Evolutionary conservation across 2,888 invertebrate species (phyloP), one percentile per base, ranked within the genome.

Genomic region (Trissoscelio sp.): DNA sequence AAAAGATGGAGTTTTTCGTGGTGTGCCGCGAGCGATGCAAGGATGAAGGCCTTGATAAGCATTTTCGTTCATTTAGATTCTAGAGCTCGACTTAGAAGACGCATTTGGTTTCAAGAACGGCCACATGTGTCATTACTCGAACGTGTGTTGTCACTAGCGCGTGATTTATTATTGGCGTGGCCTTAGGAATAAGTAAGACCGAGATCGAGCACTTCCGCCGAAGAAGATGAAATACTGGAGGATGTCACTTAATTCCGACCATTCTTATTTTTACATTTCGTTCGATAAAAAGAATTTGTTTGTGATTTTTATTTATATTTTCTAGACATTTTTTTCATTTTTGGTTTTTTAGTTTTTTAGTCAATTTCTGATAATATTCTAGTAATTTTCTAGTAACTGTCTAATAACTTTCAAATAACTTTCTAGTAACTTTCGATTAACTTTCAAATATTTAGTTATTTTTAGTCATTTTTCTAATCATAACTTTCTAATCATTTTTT

Each of bases 191-290:
- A 80, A 80, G 70, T 80, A 58, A 70, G 60, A 60, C 12, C 70
- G 24, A 80, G 66, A 80, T 75, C 70, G 80, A 70, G 66, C 51
- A 75, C 80, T 72, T 80, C 80, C 80, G 80, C 28, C 66, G 75
- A 75, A 72, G 66, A 75, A 60, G 75, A 77, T 70, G 58, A 77
- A 77, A 62, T 20, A 48, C 51, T 67, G 48, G 46, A 55, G 16
- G 18, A 53, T 24, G 46, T 39, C 57, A 22, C 3, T 57, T 69
- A 57, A 57, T 57, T 44, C 28, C 24, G 4, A 20, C 22, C 7
- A 28, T 62, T 44, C 22, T 44, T 39, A 28, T 58, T 37, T 58
- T 31, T 20, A 34, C 7, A 16, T 16, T 31, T 34, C 11, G 16
- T 31, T 7, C 12, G 3, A 14, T 44, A n/a, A n/a, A n/a, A n/a